Evolutionary conservation across 2,888 invertebrate species (phyloP).

Genomic region (Nipponacmea schrenckii): DNA sequence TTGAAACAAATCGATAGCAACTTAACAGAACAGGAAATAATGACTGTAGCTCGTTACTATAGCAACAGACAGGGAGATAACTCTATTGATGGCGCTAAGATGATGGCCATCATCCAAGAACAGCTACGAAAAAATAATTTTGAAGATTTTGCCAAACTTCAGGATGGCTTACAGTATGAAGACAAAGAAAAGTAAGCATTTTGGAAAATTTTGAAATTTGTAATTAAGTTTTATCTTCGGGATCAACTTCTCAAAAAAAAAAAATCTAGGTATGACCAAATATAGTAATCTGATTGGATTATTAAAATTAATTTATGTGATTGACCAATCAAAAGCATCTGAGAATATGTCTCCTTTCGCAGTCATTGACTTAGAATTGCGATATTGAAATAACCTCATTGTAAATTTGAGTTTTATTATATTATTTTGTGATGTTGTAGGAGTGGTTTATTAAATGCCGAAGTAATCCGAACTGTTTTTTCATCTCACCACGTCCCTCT

Average conservation of each 20-base stretch:
- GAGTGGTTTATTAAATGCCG: slow-evolving; percentile 49
- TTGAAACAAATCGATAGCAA: slow-evolving; percentile 42
- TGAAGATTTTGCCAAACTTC: slow-evolving; percentile 60
- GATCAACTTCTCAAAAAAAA: too few relatives aligned
- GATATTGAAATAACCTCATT: too few relatives aligned
- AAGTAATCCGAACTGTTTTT: slow-evolving; percentile 55
- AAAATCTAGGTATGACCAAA: too few relatives aligned
- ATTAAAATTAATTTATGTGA: too few relatives aligned
- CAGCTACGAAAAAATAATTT: slow-evolving; percentile 64
- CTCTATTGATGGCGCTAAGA: slow-evolving; percentile 44
- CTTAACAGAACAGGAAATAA: slow-evolving; percentile 59
- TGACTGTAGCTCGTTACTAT: slow-evolving; percentile 59
- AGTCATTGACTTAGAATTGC: too few relatives aligned
- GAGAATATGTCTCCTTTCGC: too few relatives aligned
- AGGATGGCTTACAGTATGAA: slow-evolving; percentile 54
- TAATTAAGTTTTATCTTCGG: not conserved
- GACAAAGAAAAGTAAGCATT: slow-evolving; percentile 60
- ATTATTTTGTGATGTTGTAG: slow-evolving; percentile 38
- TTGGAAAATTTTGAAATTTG: not conserved
- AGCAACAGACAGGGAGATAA: slow-evolving; percentile 46
- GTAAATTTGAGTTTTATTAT: not conserved
- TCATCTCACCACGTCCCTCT: slow-evolving; percentile 61
- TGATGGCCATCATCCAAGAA: slow-evolving; percentile 62
- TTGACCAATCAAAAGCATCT: too few relatives aligned
- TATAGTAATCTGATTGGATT: too few relatives aligned